Base-by-base conservation (phyloP, 1,140 invertebrate species). In the Drosophila lacteicornis region DNA sequence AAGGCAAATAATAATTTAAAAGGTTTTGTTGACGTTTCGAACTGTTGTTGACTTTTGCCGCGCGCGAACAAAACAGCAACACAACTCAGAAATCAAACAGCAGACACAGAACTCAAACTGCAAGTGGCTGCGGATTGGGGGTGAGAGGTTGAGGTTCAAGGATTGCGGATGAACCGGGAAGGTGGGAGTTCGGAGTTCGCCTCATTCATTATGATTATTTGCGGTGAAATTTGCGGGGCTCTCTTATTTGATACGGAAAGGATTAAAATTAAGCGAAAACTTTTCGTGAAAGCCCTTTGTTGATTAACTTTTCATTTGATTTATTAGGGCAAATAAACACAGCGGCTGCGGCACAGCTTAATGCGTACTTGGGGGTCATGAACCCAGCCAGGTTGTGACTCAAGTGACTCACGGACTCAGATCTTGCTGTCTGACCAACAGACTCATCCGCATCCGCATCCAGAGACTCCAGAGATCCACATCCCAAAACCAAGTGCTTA, bases 1-100 rank as follows among this genome's bases (percentile, higher is more conserved):
- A 87, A 91, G 78, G 82, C 79, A 91, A 91, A 91, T 91, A 91
- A 91, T 91, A 91, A 91, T 91, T 91, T 91, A 91, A 91, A 91
- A 91, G 88, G 88, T 88, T 91, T 86, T 91, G 88, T 91, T 91
- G 88, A 91, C 90, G 84, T 91, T 91, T 88, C 84, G 81, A 91
- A 91, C 84, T 84, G 84, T 91, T 91, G 88, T 91, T 90, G 86
- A 90, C 85, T 90, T 78, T 90, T 91, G 77, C 75, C 85, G 85
- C 85, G 85, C 85, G 85, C 85, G 85, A 90, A 88, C 85, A 87
- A 88, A 90, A 82, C 75, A 87, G 70, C 59, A 86, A 82, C 75
- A 85, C 78, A 65, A 83, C 70, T 78, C 74, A 81, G 77, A 82
- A 81, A 60, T 61, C 74, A 78, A 42, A 65, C 57, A 82, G 56